Base-by-base conservation (phyloP, 2,797 vertebrate genomes). In the Notolabrus celidotus region DNA sequence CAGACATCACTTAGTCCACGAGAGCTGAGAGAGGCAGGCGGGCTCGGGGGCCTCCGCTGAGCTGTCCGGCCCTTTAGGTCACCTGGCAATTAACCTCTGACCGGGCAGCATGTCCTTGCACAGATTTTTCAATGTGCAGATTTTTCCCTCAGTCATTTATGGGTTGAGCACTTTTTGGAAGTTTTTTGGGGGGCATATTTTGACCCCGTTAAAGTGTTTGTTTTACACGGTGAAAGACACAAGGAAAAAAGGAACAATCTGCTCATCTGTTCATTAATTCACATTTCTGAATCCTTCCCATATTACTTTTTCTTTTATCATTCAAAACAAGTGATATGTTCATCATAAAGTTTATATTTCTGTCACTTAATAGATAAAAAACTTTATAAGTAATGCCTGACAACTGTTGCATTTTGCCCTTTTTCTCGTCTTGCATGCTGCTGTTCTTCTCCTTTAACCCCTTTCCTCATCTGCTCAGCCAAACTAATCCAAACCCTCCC, bases 31-130 rank as follows among this genome's bases (percentile, higher is more conserved):
- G 77, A 86, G 79, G 88, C 53, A 17, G 85, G 89, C 65, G 42
- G 82, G 75, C 45, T 55, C 50, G 7, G 60, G 77, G 72, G 84
- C 77, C 84, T 90, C 82, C 42, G 33, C 82, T 75, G 87, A 88
- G 86, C 80, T 46, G 82, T 79, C 76, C 74, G 12, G 83, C 73
- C 77, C 80, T 80, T 33, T 69, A 84, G 89, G 92, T 93, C 91
- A 92, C 74, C 87, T 86, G 82, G 83, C 88, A 92, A 94, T 94
- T 93, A 93, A 92, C 92, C 92, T 89, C 83, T 84, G 82, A 79
- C 82, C 64, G 14, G 56, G 72, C 66, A 49, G 60, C 76, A n/a
- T 62, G 58, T 56, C 78, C 83, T 67, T 74, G 54, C 62, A 71
- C 75, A 65, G 8, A 49, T 81, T 67, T 68, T 55, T 68, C n/a